phyloP scores from a whole-genome alignment of 2,113 vertebrate species.

The Sprattus sprattus region DNA sequence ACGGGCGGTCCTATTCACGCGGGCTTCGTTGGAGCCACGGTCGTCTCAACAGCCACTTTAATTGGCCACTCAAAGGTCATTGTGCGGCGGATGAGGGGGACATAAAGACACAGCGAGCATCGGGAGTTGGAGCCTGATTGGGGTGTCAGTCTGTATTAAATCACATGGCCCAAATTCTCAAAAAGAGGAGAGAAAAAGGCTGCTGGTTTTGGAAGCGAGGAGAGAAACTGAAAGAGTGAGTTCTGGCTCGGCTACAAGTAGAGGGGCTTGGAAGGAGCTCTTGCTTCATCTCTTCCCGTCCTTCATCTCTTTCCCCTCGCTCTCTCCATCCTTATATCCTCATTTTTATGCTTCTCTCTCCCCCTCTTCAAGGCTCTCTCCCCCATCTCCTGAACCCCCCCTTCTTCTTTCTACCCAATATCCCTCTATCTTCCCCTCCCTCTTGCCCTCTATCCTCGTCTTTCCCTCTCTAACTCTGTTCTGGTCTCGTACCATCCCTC shows the following conservation, averaged over 20 bases:
- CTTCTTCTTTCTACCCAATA: background rate
- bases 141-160: constrained; percentile 28
- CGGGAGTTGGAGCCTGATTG: constrained; percentile 4
- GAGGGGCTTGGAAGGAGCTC: background rate
- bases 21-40: background rate
- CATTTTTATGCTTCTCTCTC: background rate
- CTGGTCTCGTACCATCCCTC: background rate
- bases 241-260: background rate
- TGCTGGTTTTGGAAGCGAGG: background rate
- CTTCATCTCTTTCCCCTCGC: background rate
- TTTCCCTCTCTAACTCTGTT: background rate
- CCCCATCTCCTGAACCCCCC: background rate
- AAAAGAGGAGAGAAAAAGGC: background rate
- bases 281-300: background rate
- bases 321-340: background rate
- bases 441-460: background rate
- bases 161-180: constrained; percentile 23
- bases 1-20: constrained; percentile 2
- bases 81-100: constrained; percentile 25
- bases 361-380: background rate
- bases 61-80: constrained; percentile 46
- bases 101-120: constrained; percentile 31
- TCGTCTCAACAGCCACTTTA: constrained; percentile 42
- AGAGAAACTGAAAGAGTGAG: background rate
- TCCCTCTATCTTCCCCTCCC: background rate